Percentiles rank a stretch among this genome's conserved stretches.
Conservation (phyloP, 2,113 vertebrate species). For the Thalassarche chlororhynchos region DNA sequence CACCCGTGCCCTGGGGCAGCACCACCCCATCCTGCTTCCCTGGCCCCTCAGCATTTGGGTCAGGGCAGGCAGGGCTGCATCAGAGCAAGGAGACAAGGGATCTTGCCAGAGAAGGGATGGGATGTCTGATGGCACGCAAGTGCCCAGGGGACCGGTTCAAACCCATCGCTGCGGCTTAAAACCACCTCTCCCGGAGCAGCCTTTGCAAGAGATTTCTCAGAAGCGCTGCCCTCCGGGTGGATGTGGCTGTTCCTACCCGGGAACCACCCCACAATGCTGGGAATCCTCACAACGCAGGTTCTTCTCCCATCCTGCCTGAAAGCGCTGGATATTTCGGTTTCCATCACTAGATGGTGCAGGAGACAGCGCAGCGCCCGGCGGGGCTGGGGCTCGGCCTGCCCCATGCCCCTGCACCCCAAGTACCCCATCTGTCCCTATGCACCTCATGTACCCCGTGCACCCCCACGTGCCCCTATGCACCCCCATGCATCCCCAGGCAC, state of each 20-base stretch:
- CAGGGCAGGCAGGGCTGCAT: neutral
- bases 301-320: neutral
- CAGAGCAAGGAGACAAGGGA: neutral
- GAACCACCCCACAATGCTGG: accelerated
- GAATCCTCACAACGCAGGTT: neutral
- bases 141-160: neutral
- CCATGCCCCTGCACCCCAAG: accelerated
- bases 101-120: neutral
- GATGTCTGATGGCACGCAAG: accelerated
- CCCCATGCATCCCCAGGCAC: neutral
- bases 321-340: neutral
- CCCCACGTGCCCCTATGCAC: neutral
- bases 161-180: neutral
- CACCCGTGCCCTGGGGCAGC: neutral
- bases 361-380: neutral
- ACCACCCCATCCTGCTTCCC: neutral
- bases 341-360: conserved; percentile 43
- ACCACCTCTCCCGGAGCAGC: too few species aligned
- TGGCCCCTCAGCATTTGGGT: neutral
- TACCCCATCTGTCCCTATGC: too few species aligned
- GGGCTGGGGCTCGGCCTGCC: neutral
- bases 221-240: neutral
- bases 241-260: neutral
- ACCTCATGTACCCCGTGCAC: neutral
- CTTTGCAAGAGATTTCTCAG: neutral